A percentile compares a stretch with the other conserved stretches of the same genome.
Evolutionary conservation across 2,888 invertebrate genomes (phyloP).

Genomic region (Zele albiditarsus): DNA sequence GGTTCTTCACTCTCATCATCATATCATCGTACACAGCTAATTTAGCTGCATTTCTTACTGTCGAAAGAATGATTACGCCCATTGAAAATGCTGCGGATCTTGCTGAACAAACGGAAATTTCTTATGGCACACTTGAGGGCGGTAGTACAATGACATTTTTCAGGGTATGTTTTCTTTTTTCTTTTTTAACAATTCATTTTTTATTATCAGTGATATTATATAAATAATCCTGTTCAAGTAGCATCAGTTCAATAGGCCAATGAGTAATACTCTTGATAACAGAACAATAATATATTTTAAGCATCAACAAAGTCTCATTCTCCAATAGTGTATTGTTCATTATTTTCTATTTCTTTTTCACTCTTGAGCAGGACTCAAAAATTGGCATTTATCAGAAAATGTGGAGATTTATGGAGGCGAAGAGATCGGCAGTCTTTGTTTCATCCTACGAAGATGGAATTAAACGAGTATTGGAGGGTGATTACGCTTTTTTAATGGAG

Average conservation of each 20-base stretch:
- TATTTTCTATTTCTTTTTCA: no score
- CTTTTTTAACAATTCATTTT: neutral
- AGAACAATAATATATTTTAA: no score
- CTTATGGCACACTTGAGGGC: slow-evolving; percentile 94
- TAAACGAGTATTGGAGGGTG: slow-evolving; percentile 86
- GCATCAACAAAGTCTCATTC: no score
- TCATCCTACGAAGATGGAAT: slow-evolving; percentile 94
- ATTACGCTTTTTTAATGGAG: slow-evolving; percentile 99
- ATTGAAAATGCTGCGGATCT: slow-evolving; percentile 97
- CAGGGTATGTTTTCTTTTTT: slow-evolving; percentile 77
- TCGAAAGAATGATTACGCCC: slow-evolving; percentile 95
- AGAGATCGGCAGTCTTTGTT: slow-evolving; percentile 88
- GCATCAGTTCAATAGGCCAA: no score
- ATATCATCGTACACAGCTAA: slow-evolving; percentile 99
- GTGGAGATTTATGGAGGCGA: slow-evolving; percentile 94
- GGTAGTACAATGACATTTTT: slow-evolving; percentile 99
- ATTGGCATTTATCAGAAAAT: slow-evolving; percentile 93
- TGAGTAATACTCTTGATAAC: no score
- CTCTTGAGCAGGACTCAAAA: slow-evolving; percentile 82
- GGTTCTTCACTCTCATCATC: slow-evolving; percentile 99
- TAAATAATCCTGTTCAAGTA: no score
- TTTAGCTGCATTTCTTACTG: slow-evolving; percentile 97
- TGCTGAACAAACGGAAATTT: slow-evolving; percentile 93
- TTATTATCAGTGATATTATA: neutral
- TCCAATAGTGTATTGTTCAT: neutral